Conservation (phyloP, 2,113 vertebrate genomes). For the Lonchura striata region DNA sequence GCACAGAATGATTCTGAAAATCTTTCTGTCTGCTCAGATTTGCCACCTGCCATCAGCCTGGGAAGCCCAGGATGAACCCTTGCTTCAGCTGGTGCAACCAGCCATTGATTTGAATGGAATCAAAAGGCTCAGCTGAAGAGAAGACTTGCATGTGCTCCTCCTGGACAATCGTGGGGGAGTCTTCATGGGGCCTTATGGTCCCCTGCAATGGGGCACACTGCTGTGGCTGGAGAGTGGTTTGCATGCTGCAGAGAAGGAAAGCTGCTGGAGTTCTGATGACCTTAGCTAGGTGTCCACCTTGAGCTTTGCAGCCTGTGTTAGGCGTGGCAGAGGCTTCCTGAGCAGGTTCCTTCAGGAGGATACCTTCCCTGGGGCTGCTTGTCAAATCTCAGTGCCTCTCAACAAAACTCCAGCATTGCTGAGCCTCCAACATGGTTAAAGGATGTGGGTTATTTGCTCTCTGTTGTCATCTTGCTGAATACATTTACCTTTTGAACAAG, state of each 20-base stretch:
- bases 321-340: conserved; percentile 13
- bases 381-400: background rate
- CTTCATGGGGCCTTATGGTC: fast-evolving
- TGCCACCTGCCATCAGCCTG: background rate
- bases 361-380: background rate
- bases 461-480: conserved; percentile 56
- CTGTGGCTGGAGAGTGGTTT: background rate
- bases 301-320: background rate
- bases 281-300: conserved; percentile 49
- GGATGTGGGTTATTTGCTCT: background rate
- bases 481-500: conserved; percentile 65
- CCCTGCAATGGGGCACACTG: background rate
- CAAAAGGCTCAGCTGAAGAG: background rate
- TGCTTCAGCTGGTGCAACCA: background rate
- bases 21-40: background rate
- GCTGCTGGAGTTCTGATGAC: background rate
- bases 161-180: background rate
- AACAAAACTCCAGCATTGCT: background rate
- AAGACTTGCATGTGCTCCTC: background rate
- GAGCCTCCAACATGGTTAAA: background rate
- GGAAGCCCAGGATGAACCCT: background rate
- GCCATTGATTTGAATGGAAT: background rate
- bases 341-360: background rate
- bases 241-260: background rate
- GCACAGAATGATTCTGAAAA: background rate